Conservation (phyloP, 2,888 invertebrate genomes). For the Tipula vernalis region DNA sequence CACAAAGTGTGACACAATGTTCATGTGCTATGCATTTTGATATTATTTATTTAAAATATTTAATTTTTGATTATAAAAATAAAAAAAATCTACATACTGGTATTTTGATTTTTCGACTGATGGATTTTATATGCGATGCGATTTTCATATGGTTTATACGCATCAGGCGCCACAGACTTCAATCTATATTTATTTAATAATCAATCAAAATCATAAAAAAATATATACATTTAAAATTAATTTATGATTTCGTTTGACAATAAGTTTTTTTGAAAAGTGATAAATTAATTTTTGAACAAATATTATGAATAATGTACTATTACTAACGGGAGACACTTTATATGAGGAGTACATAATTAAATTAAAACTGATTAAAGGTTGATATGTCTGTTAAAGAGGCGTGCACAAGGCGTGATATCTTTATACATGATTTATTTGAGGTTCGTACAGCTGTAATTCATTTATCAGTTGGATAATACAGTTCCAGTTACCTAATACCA, state of each 20-base stretch:
- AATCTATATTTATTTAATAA: neutral
- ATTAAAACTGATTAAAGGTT: neutral
- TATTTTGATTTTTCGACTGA: neutral
- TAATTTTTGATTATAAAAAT: neutral
- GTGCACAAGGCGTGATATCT: neutral
- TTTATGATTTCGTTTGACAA: neutral
- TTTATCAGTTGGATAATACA: neutral
- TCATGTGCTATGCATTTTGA: neutral
- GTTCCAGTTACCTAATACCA: no score
- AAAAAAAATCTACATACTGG: neutral
- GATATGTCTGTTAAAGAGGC: neutral
- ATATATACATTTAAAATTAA: neutral
- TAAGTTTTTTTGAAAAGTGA: neutral
- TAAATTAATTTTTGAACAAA: neutral
- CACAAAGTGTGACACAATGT: neutral
- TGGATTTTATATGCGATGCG: neutral
- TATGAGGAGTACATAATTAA: neutral
- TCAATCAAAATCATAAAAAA: neutral
- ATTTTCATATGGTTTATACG: neutral
- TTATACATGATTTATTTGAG: neutral
- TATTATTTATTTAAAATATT: neutral
- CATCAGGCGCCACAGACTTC: neutral
- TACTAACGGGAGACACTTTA: neutral
- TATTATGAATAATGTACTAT: neutral
- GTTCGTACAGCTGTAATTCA: no score